These are phyloP conservation scores for Vanessa atalanta DNA, from an alignment of 1,140 invertebrate species.

Conservation along the genomic window DNA sequence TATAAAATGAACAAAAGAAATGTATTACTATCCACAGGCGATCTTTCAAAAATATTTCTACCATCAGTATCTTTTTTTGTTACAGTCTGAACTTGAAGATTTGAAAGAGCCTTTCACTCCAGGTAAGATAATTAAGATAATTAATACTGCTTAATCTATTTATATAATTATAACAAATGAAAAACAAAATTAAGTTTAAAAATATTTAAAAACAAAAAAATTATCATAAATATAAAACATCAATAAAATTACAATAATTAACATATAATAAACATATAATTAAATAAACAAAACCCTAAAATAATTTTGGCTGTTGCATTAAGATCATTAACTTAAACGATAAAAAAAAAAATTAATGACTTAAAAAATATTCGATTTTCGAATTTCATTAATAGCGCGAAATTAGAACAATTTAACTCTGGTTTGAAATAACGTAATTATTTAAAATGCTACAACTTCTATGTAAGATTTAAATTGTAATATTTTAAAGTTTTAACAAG, in stretches of 20 bases:
- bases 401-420: not conserved
- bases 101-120: constrained; percentile 66
- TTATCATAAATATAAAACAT: not conserved
- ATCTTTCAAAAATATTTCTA: no score
- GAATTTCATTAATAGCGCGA: not conserved
- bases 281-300: not conserved
- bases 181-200: not conserved
- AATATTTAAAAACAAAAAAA: not conserved
- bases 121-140: constrained; percentile 63
- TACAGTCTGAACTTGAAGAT: constrained; percentile 68
- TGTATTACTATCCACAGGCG: not conserved
- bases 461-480: not conserved
- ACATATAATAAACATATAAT: no score
- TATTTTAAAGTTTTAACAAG: not conserved
- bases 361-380: not conserved
- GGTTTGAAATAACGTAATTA: not conserved
- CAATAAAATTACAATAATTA: no score
- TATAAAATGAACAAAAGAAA: not conserved
- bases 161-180: not conserved
- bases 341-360: not conserved
- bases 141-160: not conserved
- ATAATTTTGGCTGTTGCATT: not conserved
- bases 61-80: constrained; percentile 40
- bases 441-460: not conserved
- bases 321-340: not conserved